Base-by-base conservation (phyloP, 2,888 invertebrate species). In the Ptychoptera contaminata region DNA sequence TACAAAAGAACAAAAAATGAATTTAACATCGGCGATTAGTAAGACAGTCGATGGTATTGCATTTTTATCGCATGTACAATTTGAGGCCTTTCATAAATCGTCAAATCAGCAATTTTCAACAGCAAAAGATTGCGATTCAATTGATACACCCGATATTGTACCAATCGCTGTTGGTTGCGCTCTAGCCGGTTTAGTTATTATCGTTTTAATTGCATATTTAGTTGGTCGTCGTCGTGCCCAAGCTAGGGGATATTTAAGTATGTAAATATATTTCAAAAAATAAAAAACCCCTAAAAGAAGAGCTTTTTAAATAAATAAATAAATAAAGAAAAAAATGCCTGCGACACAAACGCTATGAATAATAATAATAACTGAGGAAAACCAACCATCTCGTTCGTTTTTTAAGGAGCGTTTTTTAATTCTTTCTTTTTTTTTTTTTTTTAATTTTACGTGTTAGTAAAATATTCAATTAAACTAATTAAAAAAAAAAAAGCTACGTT, bases 151-250 rank as follows among this genome's bases (percentile, higher is more conserved):
- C 12, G 96, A 96, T 68, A 76, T 91, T 50, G 94, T 98, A 46
- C 97, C 97, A 16, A 94, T 98, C 60, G 91, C 88, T 16, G 97
- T 98, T 49, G 98, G 97, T 12, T 87, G 88, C 61, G 87, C 90
- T 42, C 72, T 98, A 47, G 90, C 86, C 49, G 86, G 77, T 42
- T 74, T 96, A 47, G 91, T 97, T 50, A 69, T 93, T 48, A 78
- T 94, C 51, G 92, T 98, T 43, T 76, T 98, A 53, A 75, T 85
- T 53, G 91, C 90, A 38, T 98, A 97, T 69, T 74, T 97, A 51
- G 78, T 92, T 59, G 94, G 90, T 47, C 84, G 97, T 58, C 77
- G 84, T 60, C 79, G 86, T 58, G 79, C 79, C 59, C 81, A 80
- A 62, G 78, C 83, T 43, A 73, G 81, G 54, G 91, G 91, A 32